Evolutionary conservation across 2,113 vertebrate genomes (phyloP), one percentile per base, ranked within the genome.

Genomic region (Peromyscus leucopus): DNA sequence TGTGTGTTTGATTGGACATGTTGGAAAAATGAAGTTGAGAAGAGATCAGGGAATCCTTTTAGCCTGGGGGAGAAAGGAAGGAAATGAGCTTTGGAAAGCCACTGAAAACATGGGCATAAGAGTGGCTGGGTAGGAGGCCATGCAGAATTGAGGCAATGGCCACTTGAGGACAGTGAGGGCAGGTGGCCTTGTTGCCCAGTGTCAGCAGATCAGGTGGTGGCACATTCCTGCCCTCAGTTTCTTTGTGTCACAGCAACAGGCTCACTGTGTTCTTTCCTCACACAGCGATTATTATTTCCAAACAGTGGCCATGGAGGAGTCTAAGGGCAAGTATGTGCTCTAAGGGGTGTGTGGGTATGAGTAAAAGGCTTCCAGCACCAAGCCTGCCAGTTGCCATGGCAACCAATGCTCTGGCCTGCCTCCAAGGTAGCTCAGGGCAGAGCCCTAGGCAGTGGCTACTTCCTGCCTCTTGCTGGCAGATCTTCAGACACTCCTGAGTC

Each of bases 391-490:
- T 97, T 95, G 19, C 69, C 84, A 88, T 93, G 94, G 69, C 84
- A 92, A 95, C 92, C 36, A 92, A 96, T 48, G 24, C 74, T 48
- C 15, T 86, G 74, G 95, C 89, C 92, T 61, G 11, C 84, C 95
- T 87, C 84, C 31, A 57, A 78, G 88, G 94, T 79, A 95, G 88
- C 85, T 95, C 48, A 42, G 63, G 92, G 83, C 61, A 95, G 74
- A 96, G 78, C 59, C 82, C 90, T 15, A 0, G 6, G 78, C 90
- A 93, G 83, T 76, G 22, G 16, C 61, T 83, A 55, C 90, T 79
- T 93, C 82, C 31, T 90, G 55, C 55, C 74, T 93, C 75, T 83
- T 57, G 24, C 78, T 63, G 26, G 39, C 1, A n/a, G 33, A 79
- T 17, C 61, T 55, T 90, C 55, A 83, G 78, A 67, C 67, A 8